These are phyloP conservation scores for Todiramphus chloris DNA, from an alignment of 2,113 vertebrate genomes.

Conservation along the genomic window DNA sequence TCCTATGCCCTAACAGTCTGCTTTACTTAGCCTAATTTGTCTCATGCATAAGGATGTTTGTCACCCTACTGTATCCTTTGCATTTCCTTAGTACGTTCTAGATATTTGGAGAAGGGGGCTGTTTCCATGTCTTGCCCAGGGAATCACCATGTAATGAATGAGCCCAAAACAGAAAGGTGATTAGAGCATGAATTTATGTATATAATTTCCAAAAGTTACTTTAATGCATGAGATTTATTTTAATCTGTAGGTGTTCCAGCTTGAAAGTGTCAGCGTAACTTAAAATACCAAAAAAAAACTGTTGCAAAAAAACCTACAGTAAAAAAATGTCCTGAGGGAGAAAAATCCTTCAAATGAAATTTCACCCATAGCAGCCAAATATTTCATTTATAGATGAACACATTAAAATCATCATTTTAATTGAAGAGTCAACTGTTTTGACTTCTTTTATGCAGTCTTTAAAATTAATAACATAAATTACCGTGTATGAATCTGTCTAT, in stretches of 20 bases:
- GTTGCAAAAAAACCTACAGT: neutral
- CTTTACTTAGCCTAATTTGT: neutral
- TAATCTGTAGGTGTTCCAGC: neutral
- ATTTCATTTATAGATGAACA: neutral
- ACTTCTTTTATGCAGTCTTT: neutral
- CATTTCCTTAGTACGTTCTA: neutral
- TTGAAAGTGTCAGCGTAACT: neutral
- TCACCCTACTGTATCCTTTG: neutral
- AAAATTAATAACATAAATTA: neutral
- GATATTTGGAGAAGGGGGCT: neutral
- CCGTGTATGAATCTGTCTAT: neutral
- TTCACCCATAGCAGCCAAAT: neutral
- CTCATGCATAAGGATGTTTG: neutral
- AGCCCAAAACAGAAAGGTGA: neutral
- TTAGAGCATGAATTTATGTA: neutral
- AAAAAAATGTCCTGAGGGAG: neutral
- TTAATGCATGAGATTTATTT: neutral
- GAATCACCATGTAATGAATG: neutral
- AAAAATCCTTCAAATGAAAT: neutral
- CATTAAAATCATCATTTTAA: neutral
- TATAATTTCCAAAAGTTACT: neutral
- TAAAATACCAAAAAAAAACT: neutral
- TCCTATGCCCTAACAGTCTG: neutral
- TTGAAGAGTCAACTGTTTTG: neutral
- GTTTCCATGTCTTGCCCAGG: neutral